Evolutionary conservation across 2,888 invertebrate genomes (phyloP).

Genomic region (Branchipolynoe longqiensis): DNA sequence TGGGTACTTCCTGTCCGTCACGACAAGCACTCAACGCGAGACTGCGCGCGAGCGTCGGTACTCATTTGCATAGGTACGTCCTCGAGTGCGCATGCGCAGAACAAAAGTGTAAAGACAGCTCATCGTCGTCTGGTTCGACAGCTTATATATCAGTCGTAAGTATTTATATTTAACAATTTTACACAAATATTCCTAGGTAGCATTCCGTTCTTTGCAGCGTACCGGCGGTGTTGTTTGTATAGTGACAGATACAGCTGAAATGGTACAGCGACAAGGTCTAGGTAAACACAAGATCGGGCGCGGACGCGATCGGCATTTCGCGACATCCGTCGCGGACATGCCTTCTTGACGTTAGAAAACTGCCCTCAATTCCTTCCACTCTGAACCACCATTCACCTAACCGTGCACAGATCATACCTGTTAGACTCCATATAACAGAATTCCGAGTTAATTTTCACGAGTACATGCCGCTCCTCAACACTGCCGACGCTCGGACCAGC

Average conservation of each 20-base stretch:
- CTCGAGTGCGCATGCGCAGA: neutral
- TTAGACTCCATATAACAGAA: neutral
- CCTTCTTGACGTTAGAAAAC: constrained; percentile 16
- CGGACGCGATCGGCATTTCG: constrained; percentile 1
- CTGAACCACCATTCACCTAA: too few relatives aligned
- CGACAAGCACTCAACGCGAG: constrained; percentile 13
- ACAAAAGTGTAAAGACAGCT: neutral
- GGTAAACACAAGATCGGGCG: constrained; percentile 18
- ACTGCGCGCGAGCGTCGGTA: neutral
- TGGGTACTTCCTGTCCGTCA: constrained; percentile 33
- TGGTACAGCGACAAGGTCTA: too few relatives aligned
- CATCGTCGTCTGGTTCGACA: too few relatives aligned
- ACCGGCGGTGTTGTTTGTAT: neutral
- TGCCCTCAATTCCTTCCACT: too few relatives aligned
- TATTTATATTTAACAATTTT: neutral
- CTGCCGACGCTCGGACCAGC: constrained; percentile 6
- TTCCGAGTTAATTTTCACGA: neutral
- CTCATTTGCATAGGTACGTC: constrained; percentile 46
- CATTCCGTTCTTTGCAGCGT: neutral
- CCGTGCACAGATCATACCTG: constrained; percentile 2
- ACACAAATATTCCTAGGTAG: neutral
- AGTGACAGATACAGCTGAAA: too few relatives aligned
- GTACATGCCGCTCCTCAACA: neutral
- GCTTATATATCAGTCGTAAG: neutral
- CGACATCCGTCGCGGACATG: constrained; percentile 12